These are phyloP conservation scores for Lanius collurio DNA, from an alignment of 2,113 vertebrate species.

Conservation along the genomic window DNA sequence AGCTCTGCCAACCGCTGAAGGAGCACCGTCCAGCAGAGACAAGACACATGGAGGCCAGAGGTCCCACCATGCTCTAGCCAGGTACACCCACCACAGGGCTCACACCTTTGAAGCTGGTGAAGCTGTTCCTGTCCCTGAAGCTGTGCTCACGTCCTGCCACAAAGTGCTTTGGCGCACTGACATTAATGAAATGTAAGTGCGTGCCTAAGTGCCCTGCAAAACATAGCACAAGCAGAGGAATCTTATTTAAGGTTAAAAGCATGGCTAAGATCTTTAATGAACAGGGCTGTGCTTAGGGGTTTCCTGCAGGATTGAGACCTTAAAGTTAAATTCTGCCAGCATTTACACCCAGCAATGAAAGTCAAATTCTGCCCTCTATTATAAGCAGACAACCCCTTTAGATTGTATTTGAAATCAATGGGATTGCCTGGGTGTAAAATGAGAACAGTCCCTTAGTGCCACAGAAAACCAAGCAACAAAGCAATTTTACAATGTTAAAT, in stretches of 20 bases:
- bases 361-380: slow-evolving; percentile 67
- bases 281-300: slow-evolving; percentile 9
- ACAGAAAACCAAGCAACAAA: slow-evolving; percentile 54
- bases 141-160: neutral
- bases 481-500: slow-evolving; percentile 41
- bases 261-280: slow-evolving; percentile 18
- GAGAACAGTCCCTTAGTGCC: slow-evolving; percentile 37
- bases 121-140: neutral
- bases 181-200: neutral
- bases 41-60: neutral
- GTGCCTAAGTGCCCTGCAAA: neutral
- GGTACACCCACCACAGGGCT: neutral
- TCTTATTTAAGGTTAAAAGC: slow-evolving; percentile 51
- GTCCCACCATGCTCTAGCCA: neutral
- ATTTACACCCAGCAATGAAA: slow-evolving; percentile 54
- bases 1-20: neutral
- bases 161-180: neutral
- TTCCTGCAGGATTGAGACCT: slow-evolving; percentile 38
- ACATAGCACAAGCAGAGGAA: neutral
- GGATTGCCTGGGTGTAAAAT: slow-evolving; percentile 62
- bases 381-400: slow-evolving; percentile 57
- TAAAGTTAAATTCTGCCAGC: slow-evolving; percentile 45
- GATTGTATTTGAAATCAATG: slow-evolving; percentile 61
- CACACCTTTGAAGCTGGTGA: fast-evolving
- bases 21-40: fast-evolving